Percentiles rank a stretch among this genome's conserved stretches.
phyloP scores from a whole-genome alignment of 2,113 vertebrate species.

The Salvelinus alpinus region DNA sequence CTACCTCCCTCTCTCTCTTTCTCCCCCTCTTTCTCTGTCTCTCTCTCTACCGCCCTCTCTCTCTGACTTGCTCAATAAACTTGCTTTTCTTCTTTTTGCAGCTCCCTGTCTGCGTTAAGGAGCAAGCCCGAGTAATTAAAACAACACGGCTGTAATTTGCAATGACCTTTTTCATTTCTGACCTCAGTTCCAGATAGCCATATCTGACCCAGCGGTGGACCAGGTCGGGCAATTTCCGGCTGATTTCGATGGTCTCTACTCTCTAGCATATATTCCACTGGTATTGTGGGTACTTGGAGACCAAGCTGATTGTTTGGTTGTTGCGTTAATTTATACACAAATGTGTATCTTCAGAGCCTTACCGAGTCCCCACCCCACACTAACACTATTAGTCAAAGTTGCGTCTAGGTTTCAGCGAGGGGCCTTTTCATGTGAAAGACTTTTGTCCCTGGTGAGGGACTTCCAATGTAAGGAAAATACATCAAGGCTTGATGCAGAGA shows the following conservation, averaged over 20 bases:
- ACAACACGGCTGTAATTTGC: slow-evolving; percentile 81
- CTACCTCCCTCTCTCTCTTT: neutral
- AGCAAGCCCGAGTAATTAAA: slow-evolving; percentile 74
- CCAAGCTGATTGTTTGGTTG: neutral
- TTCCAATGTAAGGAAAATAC: neutral
- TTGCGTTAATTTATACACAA: neutral
- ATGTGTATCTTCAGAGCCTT: neutral
- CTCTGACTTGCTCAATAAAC: slow-evolving; percentile 31
- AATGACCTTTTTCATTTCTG: slow-evolving; percentile 82
- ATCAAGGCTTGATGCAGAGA: neutral
- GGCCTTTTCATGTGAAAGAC: neutral
- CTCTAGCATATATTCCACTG: neutral
- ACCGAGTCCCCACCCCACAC: neutral
- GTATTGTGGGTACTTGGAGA: neutral
- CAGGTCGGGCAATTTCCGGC: slow-evolving; percentile 37
- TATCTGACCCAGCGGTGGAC: slow-evolving; percentile 50
- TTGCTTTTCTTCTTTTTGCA: slow-evolving; percentile 12
- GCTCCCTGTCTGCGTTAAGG: slow-evolving; percentile 52
- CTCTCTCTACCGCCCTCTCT: neutral
- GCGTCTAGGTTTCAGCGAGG: neutral
- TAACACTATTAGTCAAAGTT: neutral
- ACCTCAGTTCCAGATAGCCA: slow-evolving; percentile 77
- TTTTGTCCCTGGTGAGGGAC: neutral
- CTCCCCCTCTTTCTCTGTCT: slow-evolving; percentile 2
- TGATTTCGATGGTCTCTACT: slow-evolving; percentile 28